These are phyloP conservation scores for Telmatochromis sp. DNA, from an alignment of 2,113 vertebrate species.

Conservation along the genomic window DNA sequence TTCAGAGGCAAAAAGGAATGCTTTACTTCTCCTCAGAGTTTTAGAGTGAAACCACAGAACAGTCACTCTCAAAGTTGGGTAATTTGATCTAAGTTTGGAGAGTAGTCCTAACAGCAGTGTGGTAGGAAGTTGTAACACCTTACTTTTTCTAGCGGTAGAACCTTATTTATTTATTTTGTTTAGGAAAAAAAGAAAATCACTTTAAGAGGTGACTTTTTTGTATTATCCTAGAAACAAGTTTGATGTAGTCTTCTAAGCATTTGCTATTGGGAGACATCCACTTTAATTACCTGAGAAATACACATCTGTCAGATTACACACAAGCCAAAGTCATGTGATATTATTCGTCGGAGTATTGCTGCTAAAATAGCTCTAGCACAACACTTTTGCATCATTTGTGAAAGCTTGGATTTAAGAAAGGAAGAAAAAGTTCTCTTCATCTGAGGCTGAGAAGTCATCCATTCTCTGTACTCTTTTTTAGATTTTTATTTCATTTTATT, in stretches of 20 bases:
- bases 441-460: conserved; percentile 10
- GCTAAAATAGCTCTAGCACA: neutral
- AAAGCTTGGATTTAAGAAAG: neutral
- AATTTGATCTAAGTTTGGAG: neutral
- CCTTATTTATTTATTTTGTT: neutral
- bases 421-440: neutral
- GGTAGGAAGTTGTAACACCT: neutral
- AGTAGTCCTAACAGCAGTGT: neutral
- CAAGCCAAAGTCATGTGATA: neutral
- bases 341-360: neutral
- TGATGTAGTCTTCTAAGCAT: neutral
- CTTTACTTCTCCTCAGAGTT: neutral
- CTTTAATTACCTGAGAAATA: neutral
- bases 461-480: neutral
- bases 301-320: neutral
- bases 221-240: neutral
- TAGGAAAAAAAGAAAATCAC: neutral
- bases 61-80: neutral
- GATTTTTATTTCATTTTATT: neutral
- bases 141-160: neutral
- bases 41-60: conserved; percentile 1
- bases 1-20: neutral
- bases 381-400: neutral
- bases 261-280: neutral
- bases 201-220: neutral